These are phyloP conservation scores for Pelusios castaneus DNA, from an alignment of 2,113 vertebrate species.

Conservation along the genomic window DNA sequence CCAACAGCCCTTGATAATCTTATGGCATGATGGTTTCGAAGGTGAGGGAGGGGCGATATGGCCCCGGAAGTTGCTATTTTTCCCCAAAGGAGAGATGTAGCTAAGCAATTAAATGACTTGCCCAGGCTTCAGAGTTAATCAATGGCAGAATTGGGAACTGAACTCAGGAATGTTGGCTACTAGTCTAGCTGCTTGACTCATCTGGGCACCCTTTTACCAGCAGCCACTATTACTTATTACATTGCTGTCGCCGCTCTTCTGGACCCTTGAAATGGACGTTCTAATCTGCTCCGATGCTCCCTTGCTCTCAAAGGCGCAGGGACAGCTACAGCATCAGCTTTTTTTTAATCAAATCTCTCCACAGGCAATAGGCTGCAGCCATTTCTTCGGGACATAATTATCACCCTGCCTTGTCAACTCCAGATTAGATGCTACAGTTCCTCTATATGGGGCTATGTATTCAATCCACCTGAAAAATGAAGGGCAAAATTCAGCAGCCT, in stretches of 20 bases:
- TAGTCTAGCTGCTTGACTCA: background rate
- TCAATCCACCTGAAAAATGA: background rate
- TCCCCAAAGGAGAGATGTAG: background rate
- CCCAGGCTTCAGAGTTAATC: background rate
- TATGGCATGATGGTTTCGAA: background rate
- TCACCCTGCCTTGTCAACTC: background rate
- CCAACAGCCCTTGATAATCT: background rate
- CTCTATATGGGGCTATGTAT: fast-evolving
- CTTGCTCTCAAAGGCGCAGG: background rate
- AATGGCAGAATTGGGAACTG: background rate
- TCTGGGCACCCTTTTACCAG: background rate
- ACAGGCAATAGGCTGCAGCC: background rate
- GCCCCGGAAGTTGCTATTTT: background rate
- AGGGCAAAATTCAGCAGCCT: background rate
- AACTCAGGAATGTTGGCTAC: background rate
- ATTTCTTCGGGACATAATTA: background rate
- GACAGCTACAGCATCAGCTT: background rate
- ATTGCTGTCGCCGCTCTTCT: background rate
- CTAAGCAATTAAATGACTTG: background rate
- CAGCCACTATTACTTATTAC: background rate
- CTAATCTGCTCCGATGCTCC: background rate
- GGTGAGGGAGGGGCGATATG: background rate
- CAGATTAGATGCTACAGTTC: background rate
- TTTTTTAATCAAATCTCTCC: background rate
- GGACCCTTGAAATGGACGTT: background rate